Evolutionary conservation across 2,113 vertebrate genomes (phyloP).

Genomic region (Anser cygnoides): DNA sequence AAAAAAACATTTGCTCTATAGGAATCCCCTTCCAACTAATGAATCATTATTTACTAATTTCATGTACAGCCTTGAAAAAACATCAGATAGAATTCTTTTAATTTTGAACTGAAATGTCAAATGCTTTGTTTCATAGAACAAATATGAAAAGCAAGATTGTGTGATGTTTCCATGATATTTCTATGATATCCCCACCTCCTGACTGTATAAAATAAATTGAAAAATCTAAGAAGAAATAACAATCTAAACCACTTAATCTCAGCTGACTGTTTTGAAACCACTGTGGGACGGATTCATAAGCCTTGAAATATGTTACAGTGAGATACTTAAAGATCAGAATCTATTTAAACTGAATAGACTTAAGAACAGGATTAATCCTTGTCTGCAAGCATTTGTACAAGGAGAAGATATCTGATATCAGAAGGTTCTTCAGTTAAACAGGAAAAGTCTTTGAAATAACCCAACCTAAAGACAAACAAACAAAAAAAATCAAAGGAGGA

Average conservation of each 20-base stretch:
- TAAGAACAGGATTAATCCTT: constrained; percentile 2
- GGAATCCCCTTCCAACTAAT: not conserved
- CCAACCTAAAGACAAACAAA: not conserved
- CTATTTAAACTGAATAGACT: not conserved
- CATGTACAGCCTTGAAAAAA: not conserved
- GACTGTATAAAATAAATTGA: not conserved
- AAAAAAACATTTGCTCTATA: not conserved
- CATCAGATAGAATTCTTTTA: not conserved
- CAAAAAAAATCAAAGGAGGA: not conserved
- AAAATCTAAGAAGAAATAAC: constrained; percentile 8
- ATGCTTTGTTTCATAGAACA: not conserved
- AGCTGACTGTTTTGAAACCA: not conserved
- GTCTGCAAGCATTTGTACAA: not conserved
- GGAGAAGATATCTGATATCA: not conserved
- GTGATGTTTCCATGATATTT: not conserved
- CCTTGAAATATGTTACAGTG: not conserved
- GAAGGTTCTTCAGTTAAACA: not conserved
- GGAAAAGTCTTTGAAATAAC: not conserved
- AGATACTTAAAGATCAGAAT: constrained; percentile 9
- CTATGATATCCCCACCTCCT: not conserved
- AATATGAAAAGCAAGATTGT: not conserved
- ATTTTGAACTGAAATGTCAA: not conserved
- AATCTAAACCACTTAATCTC: constrained; percentile 1
- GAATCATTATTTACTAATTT: not conserved
- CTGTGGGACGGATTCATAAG: not conserved